A percentile compares a stretch with the other conserved stretches of the same genome.
Evolutionary conservation across 2,797 vertebrate genomes (phyloP).

Genomic region (Sternotherus odoratus): DNA sequence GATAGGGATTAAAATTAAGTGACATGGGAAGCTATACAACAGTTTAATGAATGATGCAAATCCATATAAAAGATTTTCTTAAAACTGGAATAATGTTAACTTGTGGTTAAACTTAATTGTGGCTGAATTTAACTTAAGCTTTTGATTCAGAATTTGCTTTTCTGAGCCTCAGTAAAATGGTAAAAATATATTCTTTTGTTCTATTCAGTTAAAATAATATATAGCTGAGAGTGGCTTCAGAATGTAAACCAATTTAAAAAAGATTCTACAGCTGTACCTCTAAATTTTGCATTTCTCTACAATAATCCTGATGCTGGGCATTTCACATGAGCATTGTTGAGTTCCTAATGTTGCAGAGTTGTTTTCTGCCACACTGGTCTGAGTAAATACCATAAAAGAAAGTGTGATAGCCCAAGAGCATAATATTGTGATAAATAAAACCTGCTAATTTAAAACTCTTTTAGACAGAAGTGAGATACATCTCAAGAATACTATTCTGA

Average conservation of each 20-base stretch:
- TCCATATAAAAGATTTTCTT: neutral
- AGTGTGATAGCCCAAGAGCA: conserved; percentile 64
- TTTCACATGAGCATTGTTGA: neutral
- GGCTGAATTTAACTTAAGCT: neutral
- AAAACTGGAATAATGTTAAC: neutral
- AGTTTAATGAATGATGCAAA: neutral
- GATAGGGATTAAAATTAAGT: neutral
- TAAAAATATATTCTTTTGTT: conserved; percentile 1
- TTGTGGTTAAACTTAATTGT: neutral
- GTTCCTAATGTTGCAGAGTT: conserved; percentile 31
- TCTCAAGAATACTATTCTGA: conserved; percentile 70
- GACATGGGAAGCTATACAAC: neutral
- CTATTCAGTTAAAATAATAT: neutral
- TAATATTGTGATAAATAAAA: conserved; percentile 80
- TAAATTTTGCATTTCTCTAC: neutral
- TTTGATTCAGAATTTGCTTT: neutral
- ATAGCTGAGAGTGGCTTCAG: neutral
- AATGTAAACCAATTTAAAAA: neutral
- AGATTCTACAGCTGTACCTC: neutral
- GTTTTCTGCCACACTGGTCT: conserved; percentile 43
- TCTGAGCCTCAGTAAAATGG: neutral
- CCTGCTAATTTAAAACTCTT: conserved; percentile 83
- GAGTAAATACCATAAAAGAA: conserved; percentile 52
- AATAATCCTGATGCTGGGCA: neutral
- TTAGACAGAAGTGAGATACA: conserved; percentile 72